phyloP scores from a whole-genome alignment of 1,140 invertebrate species.

The Drosophila kepulauana region DNA sequence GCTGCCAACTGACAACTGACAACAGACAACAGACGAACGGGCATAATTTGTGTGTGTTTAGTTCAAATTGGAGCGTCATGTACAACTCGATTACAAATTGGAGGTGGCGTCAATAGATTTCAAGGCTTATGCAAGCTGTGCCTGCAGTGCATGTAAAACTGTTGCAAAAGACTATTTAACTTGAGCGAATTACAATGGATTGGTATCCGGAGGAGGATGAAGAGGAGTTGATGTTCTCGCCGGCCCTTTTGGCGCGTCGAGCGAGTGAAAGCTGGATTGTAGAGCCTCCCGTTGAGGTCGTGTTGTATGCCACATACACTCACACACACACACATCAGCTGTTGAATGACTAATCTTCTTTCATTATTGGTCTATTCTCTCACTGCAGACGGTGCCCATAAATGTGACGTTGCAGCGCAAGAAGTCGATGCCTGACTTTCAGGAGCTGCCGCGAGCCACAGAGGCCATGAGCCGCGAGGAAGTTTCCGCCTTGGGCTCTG shows the following conservation, averaged over 20 bases:
- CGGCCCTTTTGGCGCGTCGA: conserved; percentile 92
- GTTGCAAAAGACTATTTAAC: background rate
- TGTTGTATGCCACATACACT: background rate
- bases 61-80: conserved; percentile 63
- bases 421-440: conserved; percentile 97
- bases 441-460: conserved; percentile 90
- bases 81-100: conserved; percentile 78
- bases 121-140: conserved; percentile 61
- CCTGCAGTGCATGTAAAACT: conserved; percentile 16
- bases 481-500: conserved; percentile 95
- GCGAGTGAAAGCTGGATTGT: conserved; percentile 95
- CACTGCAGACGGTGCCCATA: conserved; percentile 88
- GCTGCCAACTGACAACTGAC: conserved; percentile 28
- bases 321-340: background rate
- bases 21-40: conserved; percentile 22
- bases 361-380: conserved; percentile 28
- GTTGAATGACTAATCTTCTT: background rate
- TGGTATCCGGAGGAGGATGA: conserved; percentile 92
- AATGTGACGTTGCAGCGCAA: conserved; percentile 92
- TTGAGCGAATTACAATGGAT: conserved; percentile 67
- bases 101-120: conserved; percentile 55
- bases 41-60: conserved; percentile 17
- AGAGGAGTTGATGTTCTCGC: conserved; percentile 93
- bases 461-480: conserved; percentile 96
- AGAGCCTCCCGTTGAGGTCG: conserved; percentile 91